Base-by-base conservation (phyloP, 2,113 vertebrate species). In the Triplophysa siluroides region DNA sequence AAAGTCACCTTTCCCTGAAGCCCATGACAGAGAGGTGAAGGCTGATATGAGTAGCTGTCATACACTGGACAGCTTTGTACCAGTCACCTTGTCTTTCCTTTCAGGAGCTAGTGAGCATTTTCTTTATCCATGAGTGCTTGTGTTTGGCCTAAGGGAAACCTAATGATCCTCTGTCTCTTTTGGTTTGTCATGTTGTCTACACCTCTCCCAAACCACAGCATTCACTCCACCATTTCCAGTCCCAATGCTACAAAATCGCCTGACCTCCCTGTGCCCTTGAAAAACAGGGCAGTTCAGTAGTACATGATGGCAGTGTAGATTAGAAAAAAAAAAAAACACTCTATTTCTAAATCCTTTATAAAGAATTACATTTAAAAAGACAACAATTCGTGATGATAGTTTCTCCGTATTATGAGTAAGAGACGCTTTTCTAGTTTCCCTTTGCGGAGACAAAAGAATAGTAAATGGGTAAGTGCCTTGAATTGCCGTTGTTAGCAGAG, bases 401-500 rank as follows among this genome's bases (percentile, higher is more conserved):
- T 78, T 50, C 54, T 50, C 60, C 43, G 60, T 29, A 47, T 24
- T 26, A 12, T 18, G 24, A 74, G 67, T 47, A n/a, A 47, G 14
- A 71, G 24, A 75, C 9, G 50, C 26, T 64, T 70, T 67, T 83
- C 58, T 62, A 58, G 16, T 4, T 78, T 76, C 58, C 69, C 80
- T 60, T 62, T 54, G 3, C 21, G 54, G 13, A 80, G 76, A 72
- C 65, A 43, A 83, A 79, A 80, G 85, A 89, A 83, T 72, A 85
- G 85, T 83, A 86, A 82, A 87, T 87, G 86, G 85, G 81, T 86
- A 87, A 91, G 89, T 87, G 88, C 82, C 85, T 84, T 86, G 90
- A 90, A 92, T 92, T 91, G 91, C 87, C 84, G 85, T 93, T 93
- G 92, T 94, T 94, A 93, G 90, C 88, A 85, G 82, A 91, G 89